Conservation (phyloP, 2,113 vertebrate species). For the Hydrochoerus hydrochaeris region DNA sequence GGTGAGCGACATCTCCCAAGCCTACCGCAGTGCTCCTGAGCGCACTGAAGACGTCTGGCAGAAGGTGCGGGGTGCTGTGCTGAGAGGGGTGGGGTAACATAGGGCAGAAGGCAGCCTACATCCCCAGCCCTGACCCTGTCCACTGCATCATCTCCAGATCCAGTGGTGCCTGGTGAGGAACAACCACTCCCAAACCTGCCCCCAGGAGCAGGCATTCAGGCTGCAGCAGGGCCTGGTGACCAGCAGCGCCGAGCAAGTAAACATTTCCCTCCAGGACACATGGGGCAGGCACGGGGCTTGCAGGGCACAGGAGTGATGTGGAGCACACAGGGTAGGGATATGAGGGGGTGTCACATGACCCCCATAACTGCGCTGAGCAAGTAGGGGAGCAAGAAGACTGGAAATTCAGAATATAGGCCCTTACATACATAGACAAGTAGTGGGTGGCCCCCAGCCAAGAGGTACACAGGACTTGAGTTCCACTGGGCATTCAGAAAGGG, state of each 20-base stretch:
- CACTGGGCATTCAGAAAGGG: not conserved
- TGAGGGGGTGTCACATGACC: not conserved
- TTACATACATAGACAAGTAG: not conserved
- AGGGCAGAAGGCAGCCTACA: not conserved
- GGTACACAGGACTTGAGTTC: not conserved
- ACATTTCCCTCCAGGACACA: conserved; percentile 68
- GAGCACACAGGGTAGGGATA: not conserved
- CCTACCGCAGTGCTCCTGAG: conserved; percentile 92
- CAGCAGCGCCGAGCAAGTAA: conserved; percentile 94
- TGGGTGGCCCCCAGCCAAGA: not conserved
- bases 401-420: not conserved
- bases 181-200: conserved; percentile 93
- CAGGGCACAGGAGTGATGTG: not conserved
- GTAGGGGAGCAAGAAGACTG: not conserved
- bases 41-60: conserved; percentile 92
- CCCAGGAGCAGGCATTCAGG: conserved; percentile 94
- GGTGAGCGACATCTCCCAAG: conserved; percentile 92
- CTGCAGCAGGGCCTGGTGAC: conserved; percentile 95
- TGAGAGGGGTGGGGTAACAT: not conserved
- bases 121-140: not conserved
- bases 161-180: conserved; percentile 94
- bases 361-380: not conserved
- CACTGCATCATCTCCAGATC: conserved; percentile 85
- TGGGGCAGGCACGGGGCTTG: not conserved
- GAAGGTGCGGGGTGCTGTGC: conserved; percentile 86